Evolutionary conservation across 2,797 vertebrate species (phyloP).

Genomic region (Pempheris klunzingeri): DNA sequence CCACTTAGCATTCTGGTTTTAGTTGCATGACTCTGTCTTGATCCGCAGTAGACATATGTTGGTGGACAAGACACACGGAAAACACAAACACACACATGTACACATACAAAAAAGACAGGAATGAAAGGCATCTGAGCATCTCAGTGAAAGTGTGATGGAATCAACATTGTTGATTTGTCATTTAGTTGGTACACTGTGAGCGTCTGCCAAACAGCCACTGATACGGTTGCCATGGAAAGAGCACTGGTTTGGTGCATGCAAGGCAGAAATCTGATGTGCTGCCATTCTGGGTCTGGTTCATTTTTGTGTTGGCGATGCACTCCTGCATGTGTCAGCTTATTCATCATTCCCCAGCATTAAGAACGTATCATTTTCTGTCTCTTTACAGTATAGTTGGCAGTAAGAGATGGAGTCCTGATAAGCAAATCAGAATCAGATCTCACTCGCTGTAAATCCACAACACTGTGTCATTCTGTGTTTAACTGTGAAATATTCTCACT

Average conservation of each 20-base stretch:
- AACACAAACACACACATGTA: conserved; percentile 10
- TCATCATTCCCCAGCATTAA: background rate
- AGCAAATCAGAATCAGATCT: conserved; percentile 34
- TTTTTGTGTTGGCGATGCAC: conserved; percentile 47
- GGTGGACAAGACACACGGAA: conserved; percentile 32
- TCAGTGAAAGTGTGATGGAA: conserved; percentile 69
- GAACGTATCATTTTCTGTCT: conserved; percentile 18
- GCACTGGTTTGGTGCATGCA: conserved; percentile 60
- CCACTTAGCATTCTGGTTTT: conserved; percentile 55
- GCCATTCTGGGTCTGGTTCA: conserved; percentile 51
- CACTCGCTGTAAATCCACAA: background rate
- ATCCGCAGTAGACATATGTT: conserved; percentile 48
- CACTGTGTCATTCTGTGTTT: conserved; percentile 3
- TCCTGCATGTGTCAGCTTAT: conserved; percentile 37
- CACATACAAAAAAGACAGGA: conserved; percentile 22
- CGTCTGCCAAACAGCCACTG: conserved; percentile 72
- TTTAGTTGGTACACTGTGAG: conserved; percentile 63
- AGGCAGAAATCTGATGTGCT: conserved; percentile 69
- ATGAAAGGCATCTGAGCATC: conserved; percentile 60
- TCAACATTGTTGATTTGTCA: conserved; percentile 70
- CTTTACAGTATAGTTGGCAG: conserved; percentile 10
- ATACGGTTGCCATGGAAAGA: conserved; percentile 79
- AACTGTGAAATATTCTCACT: conserved; percentile 23
- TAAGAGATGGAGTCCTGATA: conserved; percentile 31
- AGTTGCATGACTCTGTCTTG: conserved; percentile 34